Conservation (phyloP, 2,113 vertebrate genomes). For the Axis porcinus region DNA sequence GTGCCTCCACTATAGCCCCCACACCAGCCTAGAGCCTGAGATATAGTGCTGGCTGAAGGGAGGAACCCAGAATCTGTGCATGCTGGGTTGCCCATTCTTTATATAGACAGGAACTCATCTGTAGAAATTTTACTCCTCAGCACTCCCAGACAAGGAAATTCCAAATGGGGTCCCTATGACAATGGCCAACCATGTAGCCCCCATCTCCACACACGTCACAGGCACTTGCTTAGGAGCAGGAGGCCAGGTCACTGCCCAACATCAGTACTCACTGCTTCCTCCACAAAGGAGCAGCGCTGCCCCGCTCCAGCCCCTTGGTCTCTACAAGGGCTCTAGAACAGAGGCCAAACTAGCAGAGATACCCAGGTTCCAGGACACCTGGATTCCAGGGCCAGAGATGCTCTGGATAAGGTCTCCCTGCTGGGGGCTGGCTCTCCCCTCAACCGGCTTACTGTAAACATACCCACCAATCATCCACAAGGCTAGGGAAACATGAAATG, state of each 20-base stretch:
- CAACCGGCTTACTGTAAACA: neutral
- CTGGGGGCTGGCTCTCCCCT: neutral
- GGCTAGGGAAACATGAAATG: conserved; percentile 10
- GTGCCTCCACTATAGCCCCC: neutral
- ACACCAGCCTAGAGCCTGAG: neutral
- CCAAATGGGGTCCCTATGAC: neutral
- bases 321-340: neutral
- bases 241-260: neutral
- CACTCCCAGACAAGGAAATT: conserved; percentile 12
- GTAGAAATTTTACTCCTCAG: conserved; percentile 6
- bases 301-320: neutral
- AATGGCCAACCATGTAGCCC: neutral
- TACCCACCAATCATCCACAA: neutral
- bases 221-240: neutral
- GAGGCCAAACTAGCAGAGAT: neutral
- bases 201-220: neutral
- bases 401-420: neutral
- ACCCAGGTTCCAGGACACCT: neutral
- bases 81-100: neutral
- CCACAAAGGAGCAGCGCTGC: neutral
- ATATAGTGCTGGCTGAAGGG: neutral
- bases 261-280: neutral
- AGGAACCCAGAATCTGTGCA: neutral
- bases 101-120: neutral
- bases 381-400: neutral